A percentile compares a stretch with the other conserved stretches of the same genome.
Conservation (phyloP, 1,140 invertebrate species). For the Pectinophora gossypiella region DNA sequence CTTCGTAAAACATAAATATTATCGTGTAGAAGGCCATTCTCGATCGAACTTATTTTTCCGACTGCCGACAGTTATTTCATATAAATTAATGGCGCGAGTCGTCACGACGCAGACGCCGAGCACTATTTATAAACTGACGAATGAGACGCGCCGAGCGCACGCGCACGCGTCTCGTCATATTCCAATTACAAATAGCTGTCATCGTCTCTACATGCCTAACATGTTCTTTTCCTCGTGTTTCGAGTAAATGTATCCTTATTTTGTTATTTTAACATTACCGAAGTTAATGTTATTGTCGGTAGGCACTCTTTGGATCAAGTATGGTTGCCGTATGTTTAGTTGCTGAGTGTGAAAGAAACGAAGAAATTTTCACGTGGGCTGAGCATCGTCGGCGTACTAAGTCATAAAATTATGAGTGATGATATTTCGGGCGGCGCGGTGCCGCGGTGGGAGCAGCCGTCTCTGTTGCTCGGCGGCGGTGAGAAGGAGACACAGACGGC, state of each 20-base stretch:
- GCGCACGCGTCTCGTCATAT: slow-evolving; percentile 69
- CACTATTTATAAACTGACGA: slow-evolving; percentile 74
- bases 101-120: slow-evolving; percentile 70
- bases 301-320: background rate
- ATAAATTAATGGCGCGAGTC: slow-evolving; percentile 74
- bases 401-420: slow-evolving; percentile 74
- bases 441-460: slow-evolving; percentile 30
- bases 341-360: slow-evolving; percentile 38
- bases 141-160: slow-evolving; percentile 70
- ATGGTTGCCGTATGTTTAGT: background rate
- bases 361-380: slow-evolving; percentile 33
- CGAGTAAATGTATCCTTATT: slow-evolving; percentile 32
- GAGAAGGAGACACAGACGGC: slow-evolving; percentile 55
- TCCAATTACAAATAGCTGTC: slow-evolving; percentile 73
- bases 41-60: slow-evolving; percentile 70
- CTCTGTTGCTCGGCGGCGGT: slow-evolving; percentile 49
- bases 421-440: slow-evolving; percentile 45
- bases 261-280: slow-evolving; percentile 14
- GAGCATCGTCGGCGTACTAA: slow-evolving; percentile 36
- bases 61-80: slow-evolving; percentile 74
- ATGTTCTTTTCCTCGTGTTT: slow-evolving; percentile 50
- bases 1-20: slow-evolving; percentile 73
- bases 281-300: background rate
- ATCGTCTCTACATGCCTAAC: slow-evolving; percentile 50
- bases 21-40: slow-evolving; percentile 67